Evolutionary conservation across 2,797 vertebrate species (phyloP).

Genomic region (Cygnus olor): DNA sequence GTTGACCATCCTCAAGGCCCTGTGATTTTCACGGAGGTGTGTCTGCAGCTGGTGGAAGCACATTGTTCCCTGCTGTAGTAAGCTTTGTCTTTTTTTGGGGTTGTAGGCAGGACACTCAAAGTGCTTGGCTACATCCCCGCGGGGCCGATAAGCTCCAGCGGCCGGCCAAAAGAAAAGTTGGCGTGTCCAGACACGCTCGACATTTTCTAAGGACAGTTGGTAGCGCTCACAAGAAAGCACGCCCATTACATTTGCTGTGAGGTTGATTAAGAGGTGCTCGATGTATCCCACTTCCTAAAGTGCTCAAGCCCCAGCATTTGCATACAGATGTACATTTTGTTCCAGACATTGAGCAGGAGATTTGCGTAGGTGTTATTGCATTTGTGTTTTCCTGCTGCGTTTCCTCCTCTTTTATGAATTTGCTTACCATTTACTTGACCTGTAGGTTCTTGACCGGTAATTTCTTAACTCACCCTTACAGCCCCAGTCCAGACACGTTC

Average conservation of each 20-base stretch:
- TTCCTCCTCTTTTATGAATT: neutral
- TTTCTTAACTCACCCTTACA: neutral
- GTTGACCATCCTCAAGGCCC: neutral
- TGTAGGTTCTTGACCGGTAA: neutral
- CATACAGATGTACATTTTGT: conserved; percentile 34
- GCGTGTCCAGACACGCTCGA: neutral
- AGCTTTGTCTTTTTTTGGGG: neutral
- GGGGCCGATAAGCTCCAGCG: neutral
- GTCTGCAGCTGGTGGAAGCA: neutral
- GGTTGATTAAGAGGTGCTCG: neutral
- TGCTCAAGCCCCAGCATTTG: conserved; percentile 12
- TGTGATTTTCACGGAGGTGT: neutral
- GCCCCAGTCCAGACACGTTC: neutral
- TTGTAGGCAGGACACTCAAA: neutral
- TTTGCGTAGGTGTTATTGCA: neutral
- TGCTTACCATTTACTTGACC: neutral
- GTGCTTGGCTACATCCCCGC: neutral
- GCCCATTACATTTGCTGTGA: neutral
- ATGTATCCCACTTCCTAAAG: neutral
- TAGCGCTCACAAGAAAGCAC: neutral
- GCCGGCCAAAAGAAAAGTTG: neutral
- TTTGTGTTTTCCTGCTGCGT: neutral
- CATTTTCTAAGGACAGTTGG: neutral
- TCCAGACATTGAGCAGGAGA: neutral
- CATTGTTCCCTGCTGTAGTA: neutral